Base-by-base conservation (phyloP, 1,140 invertebrate species). In the Nephila pilipes region DNA sequence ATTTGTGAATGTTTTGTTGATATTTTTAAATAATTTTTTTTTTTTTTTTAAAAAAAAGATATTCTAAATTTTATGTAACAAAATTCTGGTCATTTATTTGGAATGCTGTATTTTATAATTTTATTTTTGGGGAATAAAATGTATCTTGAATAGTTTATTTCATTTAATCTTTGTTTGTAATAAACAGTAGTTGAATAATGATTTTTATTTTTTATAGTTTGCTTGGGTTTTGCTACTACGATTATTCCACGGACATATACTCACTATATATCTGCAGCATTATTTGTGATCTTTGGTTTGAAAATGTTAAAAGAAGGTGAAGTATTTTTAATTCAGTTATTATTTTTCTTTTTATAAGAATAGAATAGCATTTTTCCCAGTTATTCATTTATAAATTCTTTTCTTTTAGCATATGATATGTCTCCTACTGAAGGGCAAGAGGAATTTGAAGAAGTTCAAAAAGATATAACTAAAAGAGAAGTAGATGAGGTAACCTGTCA, bases 371-470 rank as follows among this genome's bases (percentile, higher is more conserved):
- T 6, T 8, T 85, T n/a, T 6, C 60, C 60, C 22, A 60, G 14
- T 36, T 60, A 6, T 18, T 63, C 3, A 32, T 87, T 58, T 22
- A 18, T 8, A 1, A 4, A 75, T n/a, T 1, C 18, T 46, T n/a
- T 88, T 46, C 54, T 63, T 12, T 57, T 75, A 96, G 96, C 98
- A 54, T 99, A 97, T 96, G 97, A 97, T 94, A 99, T 99, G 99
- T 98, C 98, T 18, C 97, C 97, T 14, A 97, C 97, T 94, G 99
- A 99, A 96, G 98, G 97, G 0, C 98, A 99, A 95, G 99, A 99
- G 95, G 99, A 99, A 96, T 96, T 99, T 94, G 99, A 99, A 95
- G 99, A 99, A 96, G 99, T 99, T 4, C 99, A 99, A 95, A 97
- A 97, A 57, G 98, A 99, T 96, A 95, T 99, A 94, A 97, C 98